Base-by-base conservation (phyloP, 2,797 vertebrate genomes). In the Esox lucius region DNA sequence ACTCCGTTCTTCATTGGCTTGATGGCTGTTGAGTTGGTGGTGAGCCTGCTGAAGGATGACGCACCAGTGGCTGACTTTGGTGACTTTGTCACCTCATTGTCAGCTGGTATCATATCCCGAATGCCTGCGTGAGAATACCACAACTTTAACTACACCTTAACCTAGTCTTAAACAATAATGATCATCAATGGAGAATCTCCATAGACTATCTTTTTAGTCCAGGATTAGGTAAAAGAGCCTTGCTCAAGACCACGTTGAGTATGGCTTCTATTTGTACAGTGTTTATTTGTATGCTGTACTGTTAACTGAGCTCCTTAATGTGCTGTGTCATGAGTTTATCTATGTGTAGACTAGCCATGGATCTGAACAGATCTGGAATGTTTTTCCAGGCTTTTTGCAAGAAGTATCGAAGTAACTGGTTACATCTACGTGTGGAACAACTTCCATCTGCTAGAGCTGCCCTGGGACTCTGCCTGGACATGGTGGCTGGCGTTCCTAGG, bases 401-500 rank as follows among this genome's bases (percentile, higher is more conserved):
- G 94, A 86, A 92, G 95, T 86, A 59, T 95, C 33, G 97, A 99
- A 70, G 62, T 98, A 85, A 92, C 93, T 3, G 86, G 87, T 6
- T 99, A 97, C 82, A 84, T 96, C 73, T 96, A 94, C 4, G 62
- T 96, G 71, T 99, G 97, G 96, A 91, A 96, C 72, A 94, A 92
- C 77, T 96, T 90, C 85, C 94, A 85, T 33, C 71, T 98, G 62
- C 35, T 95, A 70, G 92, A 92, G 85, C 91, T 98, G 71, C 95
- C 95, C 19, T 98, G 97, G 96, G 92, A 98, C 88, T 97, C 95
- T 0, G 85, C 92, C 19, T 98, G 95, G 96, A 98, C 96, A 0
- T 99, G 96, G 96, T 96, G 95, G 93, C 81, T 98, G 83, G 90
- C 94, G 0, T 94, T 98, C 69, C 75, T 99, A 72, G 96, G 94